phyloP scores from a whole-genome alignment of 2,797 vertebrate genomes.

The Hozukius guyotensis region DNA sequence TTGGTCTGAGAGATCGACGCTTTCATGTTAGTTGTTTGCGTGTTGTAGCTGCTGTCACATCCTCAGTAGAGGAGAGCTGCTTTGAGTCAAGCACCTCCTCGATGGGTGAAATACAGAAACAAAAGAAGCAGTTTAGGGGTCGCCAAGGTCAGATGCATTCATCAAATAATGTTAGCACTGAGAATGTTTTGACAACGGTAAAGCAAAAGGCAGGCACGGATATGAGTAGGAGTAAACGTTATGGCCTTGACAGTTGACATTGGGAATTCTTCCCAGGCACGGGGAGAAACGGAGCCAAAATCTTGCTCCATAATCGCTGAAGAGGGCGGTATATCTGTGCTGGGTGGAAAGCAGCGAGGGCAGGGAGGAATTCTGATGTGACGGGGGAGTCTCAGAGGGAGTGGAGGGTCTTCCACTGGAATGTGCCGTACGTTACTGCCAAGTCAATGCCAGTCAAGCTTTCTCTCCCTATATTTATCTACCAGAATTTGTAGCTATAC shows the following conservation, averaged over 20 bases:
- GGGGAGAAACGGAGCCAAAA: conserved; percentile 53
- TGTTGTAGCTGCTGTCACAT: conserved; percentile 37
- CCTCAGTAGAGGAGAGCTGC: conserved; percentile 17
- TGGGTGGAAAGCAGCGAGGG: conserved; percentile 28
- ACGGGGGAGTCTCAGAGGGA: conserved; percentile 50
- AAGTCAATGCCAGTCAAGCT: conserved; percentile 1
- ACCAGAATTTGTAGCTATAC: not conserved
- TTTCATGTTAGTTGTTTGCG: conserved; percentile 50
- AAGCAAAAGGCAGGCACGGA: conserved; percentile 45
- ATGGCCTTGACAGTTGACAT: conserved; percentile 66
- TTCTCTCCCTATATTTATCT: not conserved
- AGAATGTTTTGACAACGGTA: conserved; percentile 40
- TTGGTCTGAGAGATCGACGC: conserved; percentile 18
- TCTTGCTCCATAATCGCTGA: conserved; percentile 22
- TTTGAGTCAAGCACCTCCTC: conserved; percentile 11
- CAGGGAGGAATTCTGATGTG: conserved; percentile 66
- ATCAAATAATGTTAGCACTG: conserved; percentile 40
- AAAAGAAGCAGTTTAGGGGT: conserved; percentile 15
- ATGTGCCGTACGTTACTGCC: conserved; percentile 35
- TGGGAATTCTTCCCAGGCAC: conserved; percentile 57
- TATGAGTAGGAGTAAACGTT: conserved; percentile 44
- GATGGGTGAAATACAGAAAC: conserved; percentile 22
- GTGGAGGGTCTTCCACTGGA: conserved; percentile 51
- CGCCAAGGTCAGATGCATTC: conserved; percentile 31
- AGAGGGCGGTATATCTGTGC: conserved; percentile 20